These are phyloP conservation scores for Itoplectis maculator DNA, from an alignment of 2,888 invertebrate genomes.

Conservation along the genomic window DNA sequence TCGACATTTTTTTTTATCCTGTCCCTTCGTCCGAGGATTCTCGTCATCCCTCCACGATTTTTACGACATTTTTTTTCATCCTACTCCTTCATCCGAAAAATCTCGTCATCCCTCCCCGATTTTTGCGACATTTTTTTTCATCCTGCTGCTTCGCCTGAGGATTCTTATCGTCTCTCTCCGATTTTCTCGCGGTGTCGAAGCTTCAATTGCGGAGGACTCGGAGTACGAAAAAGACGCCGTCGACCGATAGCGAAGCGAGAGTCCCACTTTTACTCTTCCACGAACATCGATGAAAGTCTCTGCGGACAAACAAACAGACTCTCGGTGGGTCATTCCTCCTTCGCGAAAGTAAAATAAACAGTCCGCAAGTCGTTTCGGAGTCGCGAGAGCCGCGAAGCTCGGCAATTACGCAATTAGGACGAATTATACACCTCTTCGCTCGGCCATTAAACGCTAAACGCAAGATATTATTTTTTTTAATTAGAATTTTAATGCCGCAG, in stretches of 20 bases:
- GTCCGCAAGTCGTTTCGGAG: conserved; percentile 11
- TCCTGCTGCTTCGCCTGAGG: too few species aligned
- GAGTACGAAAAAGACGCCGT: conserved; percentile 20
- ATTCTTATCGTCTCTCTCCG: too few species aligned
- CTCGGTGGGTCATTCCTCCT: conserved; percentile 55
- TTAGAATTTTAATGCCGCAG: background rate
- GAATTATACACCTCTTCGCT: conserved; percentile 13
- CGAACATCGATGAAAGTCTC: conserved; percentile 67
- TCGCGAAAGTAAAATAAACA: conserved; percentile 66
- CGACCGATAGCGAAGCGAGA: conserved; percentile 45
- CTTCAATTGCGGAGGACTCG: conserved; percentile 7
- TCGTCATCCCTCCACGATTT: background rate
- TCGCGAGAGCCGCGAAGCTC: conserved; percentile 6
- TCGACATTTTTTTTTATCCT: background rate
- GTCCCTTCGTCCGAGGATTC: too few species aligned
- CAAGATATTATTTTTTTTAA: background rate
- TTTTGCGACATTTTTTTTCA: background rate
- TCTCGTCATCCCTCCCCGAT: background rate
- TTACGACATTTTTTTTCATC: background rate
- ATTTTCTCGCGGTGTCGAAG: conserved; percentile 20
- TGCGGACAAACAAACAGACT: conserved; percentile 49
- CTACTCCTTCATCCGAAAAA: too few species aligned
- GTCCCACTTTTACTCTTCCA: conserved; percentile 67
- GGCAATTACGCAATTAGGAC: conserved; percentile 42
- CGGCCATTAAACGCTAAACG: background rate